Evolutionary conservation across 1,140 invertebrate genomes (phyloP), one percentile per base, ranked within the genome.

Genomic region (Nautilus pompilius): DNA sequence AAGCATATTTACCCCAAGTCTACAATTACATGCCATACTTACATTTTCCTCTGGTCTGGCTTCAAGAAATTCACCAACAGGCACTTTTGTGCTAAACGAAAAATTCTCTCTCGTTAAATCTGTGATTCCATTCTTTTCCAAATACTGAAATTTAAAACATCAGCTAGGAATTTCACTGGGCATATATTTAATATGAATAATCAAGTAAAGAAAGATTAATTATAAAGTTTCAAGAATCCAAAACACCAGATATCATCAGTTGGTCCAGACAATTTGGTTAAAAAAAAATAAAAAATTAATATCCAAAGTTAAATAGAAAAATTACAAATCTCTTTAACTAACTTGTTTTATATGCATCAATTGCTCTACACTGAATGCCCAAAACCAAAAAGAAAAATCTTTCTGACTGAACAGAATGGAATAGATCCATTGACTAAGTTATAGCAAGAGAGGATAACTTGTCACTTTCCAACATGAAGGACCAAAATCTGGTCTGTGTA

Each of bases 31-130:
- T n/a, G n/a, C n/a, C n/a, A n/a, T 24, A 71, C 74, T 76, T 64
- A 76, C 77, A 67, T 69, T 70, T 34, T 67, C 63, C n/a, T 34
- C 56, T 8, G 15, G 56, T 32, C 69, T 57, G 13, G 71, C 63
- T 62, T 79, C 75, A 56, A 66, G 83, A 78, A 95, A 97, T 60
- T 96, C 92, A 6, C 95, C 95, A 41, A 98, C 87, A 55, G 95
- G 87, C 0, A 90, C 87, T 63, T 91, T 89, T 32, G 93, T 90
- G 55, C 91, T 94, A 80, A 96, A 97, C 36, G 90, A 95, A 80
- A 97, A 97, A 81, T 96, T 92, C 26, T 93, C 92, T 24, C 89
- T 86, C 0, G 87, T 89, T 48, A 97, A 83, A 65, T 93, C 91
- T 6, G 87, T 79, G 29, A 84, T 82, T 32, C 67, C 69, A 63